These are phyloP conservation scores for Dunckerocampus dactyliophorus DNA, from an alignment of 2,113 vertebrate species.

Conservation along the genomic window DNA sequence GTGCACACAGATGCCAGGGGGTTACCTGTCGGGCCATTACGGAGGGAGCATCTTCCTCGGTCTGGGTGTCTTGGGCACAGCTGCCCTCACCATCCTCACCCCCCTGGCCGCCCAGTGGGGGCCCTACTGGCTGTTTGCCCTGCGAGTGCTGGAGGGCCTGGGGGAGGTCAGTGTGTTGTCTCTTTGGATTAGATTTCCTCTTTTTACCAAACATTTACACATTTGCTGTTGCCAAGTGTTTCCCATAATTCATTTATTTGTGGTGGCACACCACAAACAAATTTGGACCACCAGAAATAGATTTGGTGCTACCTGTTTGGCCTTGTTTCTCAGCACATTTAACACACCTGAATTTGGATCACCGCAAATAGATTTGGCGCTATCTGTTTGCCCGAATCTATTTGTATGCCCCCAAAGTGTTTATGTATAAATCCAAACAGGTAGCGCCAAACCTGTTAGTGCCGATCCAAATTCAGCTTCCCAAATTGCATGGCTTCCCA, in stretches of 20 bases:
- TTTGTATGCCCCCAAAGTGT: neutral
- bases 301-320: neutral
- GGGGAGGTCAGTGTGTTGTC: constrained; percentile 67
- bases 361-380: no score
- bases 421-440: no score
- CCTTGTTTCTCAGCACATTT: neutral
- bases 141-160: constrained; percentile 70
- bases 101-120: constrained; percentile 74
- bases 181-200: neutral
- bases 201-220: no score
- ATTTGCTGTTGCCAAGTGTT: no score
- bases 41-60: constrained; percentile 77
- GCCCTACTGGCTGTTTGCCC: constrained; percentile 64
- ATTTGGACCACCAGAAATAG: no score
- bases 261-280: no score
- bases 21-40: constrained; percentile 77
- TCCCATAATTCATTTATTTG: no score
- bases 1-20: constrained; percentile 78
- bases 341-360: no score
- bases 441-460: no score
- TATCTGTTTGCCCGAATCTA: neutral
- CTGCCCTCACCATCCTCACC: constrained; percentile 75
- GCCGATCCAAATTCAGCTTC: no score
- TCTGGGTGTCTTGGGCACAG: constrained; percentile 74
- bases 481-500: neutral